Base-by-base conservation (phyloP, 2,797 vertebrate species). In the Hypotaenidia okinawae region DNA sequence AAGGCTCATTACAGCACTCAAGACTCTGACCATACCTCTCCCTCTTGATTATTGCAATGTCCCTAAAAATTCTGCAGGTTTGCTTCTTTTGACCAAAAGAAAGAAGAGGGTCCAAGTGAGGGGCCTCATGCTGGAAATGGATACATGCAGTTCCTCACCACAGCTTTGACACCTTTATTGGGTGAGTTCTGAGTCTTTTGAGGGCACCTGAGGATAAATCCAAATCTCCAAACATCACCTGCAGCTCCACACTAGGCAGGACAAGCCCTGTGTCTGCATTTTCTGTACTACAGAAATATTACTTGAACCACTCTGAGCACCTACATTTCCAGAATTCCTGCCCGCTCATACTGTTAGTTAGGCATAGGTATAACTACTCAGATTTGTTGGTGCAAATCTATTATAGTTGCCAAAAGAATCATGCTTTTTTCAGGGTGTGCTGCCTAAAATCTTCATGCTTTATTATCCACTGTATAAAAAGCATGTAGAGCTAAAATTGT, bases 11-110 rank as follows among this genome's bases (percentile, higher is more conserved):
- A 39, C 24, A 32, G 21, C 28, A 16, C 43, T 39, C 3, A 3
- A 12, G 58, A 70, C 30, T 45, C 62, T 19, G 51, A 45, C 28
- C 51, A 32, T 25, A 27, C 8, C 35, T 74, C n/a, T 75, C 49
- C 27, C n/a, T 58, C 57, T 35, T 79, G 23, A 35, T 17, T 1
- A 0, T 61, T 61, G 52, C 11, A 33, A 59, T 1, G 0, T n/a
- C 21, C 27, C 16, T 75, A 55, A 33, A 47, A 90, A 76, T 41
- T 32, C 16, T 64, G 13, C 33, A 64, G 11, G 27, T 47, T 70
- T 61, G n/a, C 28, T 32, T 69, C 16, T 24, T 84, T 24, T 41
- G 22, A 62, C 16, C 1, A 0, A 67, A 77, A 77, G 45, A 83
- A 76, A 87, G 30, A 16, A 72, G 62, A 78, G 5, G 3, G 11